phyloP scores from a whole-genome alignment of 2,113 vertebrate species.

The Oceanodroma tethys region DNA sequence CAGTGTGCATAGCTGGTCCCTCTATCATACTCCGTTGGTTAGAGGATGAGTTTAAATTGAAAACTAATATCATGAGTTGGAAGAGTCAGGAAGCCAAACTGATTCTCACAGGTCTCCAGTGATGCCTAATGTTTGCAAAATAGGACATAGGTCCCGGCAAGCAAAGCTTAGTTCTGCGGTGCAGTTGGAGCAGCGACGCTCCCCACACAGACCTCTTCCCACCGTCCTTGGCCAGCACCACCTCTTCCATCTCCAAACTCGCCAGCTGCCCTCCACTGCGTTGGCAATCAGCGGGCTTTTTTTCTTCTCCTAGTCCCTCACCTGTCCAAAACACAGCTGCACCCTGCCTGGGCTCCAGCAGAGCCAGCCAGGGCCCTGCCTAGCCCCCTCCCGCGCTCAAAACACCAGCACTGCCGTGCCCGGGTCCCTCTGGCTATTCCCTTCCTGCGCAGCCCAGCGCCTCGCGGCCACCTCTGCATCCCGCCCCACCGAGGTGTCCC shows the following conservation, averaged over 20 bases:
- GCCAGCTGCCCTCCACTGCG: accelerated
- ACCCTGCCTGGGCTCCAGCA: background rate
- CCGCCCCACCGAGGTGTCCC: background rate
- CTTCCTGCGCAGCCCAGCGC: accelerated
- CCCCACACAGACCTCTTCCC: background rate
- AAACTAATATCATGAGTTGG: background rate
- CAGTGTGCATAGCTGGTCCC: no score
- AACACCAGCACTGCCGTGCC: accelerated
- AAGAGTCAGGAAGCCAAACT: background rate
- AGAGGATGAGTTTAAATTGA: background rate
- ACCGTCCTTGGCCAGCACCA: background rate
- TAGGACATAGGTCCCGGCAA: background rate
- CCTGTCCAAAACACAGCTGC: background rate
- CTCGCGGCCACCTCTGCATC: background rate
- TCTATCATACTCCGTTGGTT: background rate
- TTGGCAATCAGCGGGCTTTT: background rate
- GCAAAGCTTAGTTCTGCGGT: background rate
- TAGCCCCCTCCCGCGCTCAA: accelerated
- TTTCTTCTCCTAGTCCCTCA: background rate
- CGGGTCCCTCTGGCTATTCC: background rate
- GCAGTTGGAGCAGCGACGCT: accelerated
- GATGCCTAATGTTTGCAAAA: background rate
- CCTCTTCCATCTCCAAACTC: background rate
- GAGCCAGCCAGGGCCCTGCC: background rate
- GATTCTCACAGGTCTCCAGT: background rate